Percentiles rank a stretch among this genome's conserved stretches.
These are phyloP conservation scores for Hylia prasina DNA, from an alignment of 2,113 vertebrate genomes.

Conservation along the genomic window DNA sequence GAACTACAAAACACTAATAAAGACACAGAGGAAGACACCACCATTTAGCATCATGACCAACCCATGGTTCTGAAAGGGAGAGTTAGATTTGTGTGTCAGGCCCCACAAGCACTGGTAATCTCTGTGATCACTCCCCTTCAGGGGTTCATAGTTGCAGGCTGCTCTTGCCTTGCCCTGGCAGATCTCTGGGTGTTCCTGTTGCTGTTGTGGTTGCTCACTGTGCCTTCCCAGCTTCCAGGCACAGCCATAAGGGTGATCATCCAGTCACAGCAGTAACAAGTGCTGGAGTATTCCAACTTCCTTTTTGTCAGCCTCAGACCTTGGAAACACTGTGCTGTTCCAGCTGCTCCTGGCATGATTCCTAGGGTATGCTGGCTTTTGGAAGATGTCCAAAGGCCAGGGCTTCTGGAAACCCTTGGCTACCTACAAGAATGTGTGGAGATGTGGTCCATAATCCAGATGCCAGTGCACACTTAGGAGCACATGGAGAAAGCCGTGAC, in stretches of 20 bases:
- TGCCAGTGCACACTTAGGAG: background rate
- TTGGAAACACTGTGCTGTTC: background rate
- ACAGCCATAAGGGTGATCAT: background rate
- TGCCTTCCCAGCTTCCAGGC: background rate
- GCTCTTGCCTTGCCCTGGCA: background rate
- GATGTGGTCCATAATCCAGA: background rate
- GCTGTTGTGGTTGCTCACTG: background rate
- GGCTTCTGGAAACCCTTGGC: background rate
- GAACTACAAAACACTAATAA: background rate
- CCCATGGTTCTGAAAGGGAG: background rate
- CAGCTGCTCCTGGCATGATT: background rate
- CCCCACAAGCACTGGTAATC: background rate
- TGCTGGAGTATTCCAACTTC: background rate
- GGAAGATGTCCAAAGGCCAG: background rate
- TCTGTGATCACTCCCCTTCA: background rate
- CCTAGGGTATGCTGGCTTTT: background rate
- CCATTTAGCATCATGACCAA: background rate
- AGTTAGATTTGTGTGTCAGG: background rate
- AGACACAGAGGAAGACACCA: background rate
- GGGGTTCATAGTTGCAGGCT: background rate
- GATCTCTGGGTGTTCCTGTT: background rate
- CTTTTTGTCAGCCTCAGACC: background rate
- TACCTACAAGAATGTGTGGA: background rate
- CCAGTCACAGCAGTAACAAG: background rate
- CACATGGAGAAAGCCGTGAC: background rate